These are phyloP conservation scores for Conus canariensis DNA, from an alignment of 2,888 invertebrate genomes.

Conservation along the genomic window DNA sequence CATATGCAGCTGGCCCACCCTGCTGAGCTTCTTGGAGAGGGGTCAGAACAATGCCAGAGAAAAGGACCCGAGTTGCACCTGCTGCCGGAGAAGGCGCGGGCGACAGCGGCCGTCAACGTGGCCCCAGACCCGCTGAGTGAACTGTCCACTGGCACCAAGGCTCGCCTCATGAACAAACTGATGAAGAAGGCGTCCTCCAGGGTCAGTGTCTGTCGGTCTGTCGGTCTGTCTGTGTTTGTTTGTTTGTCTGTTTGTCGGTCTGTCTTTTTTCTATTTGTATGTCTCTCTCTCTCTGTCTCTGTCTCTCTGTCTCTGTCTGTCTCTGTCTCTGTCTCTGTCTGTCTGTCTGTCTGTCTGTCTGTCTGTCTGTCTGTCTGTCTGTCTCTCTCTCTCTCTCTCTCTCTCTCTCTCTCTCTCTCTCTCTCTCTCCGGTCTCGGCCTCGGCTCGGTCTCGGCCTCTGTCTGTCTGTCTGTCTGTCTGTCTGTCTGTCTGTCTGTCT, in stretches of 20 bases:
- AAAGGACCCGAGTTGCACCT: conserved; percentile 59
- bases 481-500: not conserved
- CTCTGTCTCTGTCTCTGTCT: not conserved
- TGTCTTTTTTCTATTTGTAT: not conserved
- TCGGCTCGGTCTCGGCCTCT: not conserved
- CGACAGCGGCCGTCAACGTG: conserved; percentile 52
- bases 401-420: not conserved
- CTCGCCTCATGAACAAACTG: conserved; percentile 61
- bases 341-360: too few relatives aligned
- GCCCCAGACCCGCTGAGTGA: conserved; percentile 63
- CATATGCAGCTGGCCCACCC: conserved; percentile 74
- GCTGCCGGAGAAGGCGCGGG: conserved; percentile 61
- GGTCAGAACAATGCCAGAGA: conserved; percentile 66
- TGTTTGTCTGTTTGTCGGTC: not conserved
- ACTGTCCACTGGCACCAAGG: conserved; percentile 61
- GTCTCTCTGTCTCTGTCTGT: conserved; percentile 2
- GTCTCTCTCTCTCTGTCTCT: not conserved
- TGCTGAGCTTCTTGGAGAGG: conserved; percentile 72
- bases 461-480: not conserved
- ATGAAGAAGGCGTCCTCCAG: conserved; percentile 57
- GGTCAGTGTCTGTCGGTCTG: conserved; percentile 16
- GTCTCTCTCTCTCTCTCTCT: too few relatives aligned
- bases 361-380: too few relatives aligned
- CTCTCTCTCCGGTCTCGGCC: not conserved
- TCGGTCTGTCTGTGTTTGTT: too few relatives aligned